Evolutionary conservation across 2,888 invertebrate genomes (phyloP), one percentile per base, ranked within the genome.

Genomic region (Lithophane leautieri): DNA sequence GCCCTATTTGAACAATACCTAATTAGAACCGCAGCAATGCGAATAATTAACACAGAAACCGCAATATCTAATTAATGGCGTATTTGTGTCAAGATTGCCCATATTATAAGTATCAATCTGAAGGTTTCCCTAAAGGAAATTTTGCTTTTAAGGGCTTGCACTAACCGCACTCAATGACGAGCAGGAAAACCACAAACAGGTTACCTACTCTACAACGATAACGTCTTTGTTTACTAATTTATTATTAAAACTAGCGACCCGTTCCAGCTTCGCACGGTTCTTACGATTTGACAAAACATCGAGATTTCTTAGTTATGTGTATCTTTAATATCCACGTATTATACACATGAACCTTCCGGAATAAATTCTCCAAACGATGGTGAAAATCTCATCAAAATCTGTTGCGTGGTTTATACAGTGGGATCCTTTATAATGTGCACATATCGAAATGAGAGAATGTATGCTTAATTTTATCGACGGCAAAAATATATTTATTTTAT

Each of bases 11-110:
- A 62, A 77, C 52, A 63, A 22, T 68, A 40, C 54, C 40, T 63
- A 52, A 78, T 70, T 68, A 60, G 66, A 68, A 73, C 40, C 61
- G 56, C 65, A 81, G 16, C 42, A 63, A 62, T 71, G 65, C 52
- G 44, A 79, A 79, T 52, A 71, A 56, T 71, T 79, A 74, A 79
- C 81, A 83, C 74, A 83, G 54, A 70, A 83, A 82, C 83, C 81
- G 79, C 83, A 83, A 65, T 56, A 74, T 66, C 68, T 82, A 70
- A 44, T 84, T 80, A 19, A 75, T 79, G 54, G 70, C 28, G 70
- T 12, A 78, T 78, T 71, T 75, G 73, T 82, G 79, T 83, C 83
- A 83, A 79, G 71, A 83, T 66, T 62, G 25, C 1, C 22, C 19
- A 40, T 58, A 42, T 0, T 42, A 42, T 42, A 73, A 28, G 9